Percentiles rank a stretch among this genome's conserved stretches.
These are phyloP conservation scores for Vollenhovia emeryi DNA, from an alignment of 1,140 invertebrate genomes.

Conservation along the genomic window DNA sequence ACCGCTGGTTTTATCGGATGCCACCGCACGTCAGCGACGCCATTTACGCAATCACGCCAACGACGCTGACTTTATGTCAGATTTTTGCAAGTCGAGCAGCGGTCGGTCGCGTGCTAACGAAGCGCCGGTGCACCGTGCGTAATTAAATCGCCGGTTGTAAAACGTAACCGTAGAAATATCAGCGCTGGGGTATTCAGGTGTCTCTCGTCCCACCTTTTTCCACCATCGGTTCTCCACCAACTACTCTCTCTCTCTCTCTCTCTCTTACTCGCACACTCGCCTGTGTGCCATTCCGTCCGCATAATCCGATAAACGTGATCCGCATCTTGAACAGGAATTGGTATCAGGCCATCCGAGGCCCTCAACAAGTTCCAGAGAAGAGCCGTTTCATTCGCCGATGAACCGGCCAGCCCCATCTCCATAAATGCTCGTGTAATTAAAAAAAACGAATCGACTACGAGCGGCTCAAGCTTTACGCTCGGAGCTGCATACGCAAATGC, in stretches of 20 bases:
- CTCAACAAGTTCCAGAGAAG: conserved; percentile 18
- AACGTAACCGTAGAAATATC: conserved; percentile 54
- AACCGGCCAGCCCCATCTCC: not conserved
- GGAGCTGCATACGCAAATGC: not conserved
- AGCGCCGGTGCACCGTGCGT: conserved; percentile 24
- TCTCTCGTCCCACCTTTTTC: conserved; percentile 1
- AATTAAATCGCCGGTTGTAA: conserved; percentile 70
- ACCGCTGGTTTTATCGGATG: conserved; percentile 20
- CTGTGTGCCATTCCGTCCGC: conserved; percentile 45
- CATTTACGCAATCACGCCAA: conserved; percentile 57
- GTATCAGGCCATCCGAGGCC: conserved; percentile 15
- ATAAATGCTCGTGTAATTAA: conserved; percentile 16
- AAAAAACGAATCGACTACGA: conserved; percentile 23
- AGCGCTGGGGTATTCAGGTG: conserved; percentile 23
- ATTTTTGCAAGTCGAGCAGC: conserved; percentile 53
- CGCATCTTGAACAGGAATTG: conserved; percentile 61
- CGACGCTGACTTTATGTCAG: conserved; percentile 40
- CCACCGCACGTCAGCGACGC: conserved; percentile 2
- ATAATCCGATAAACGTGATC: conserved; percentile 72
- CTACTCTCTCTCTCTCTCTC: not conserved
- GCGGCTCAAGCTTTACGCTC: not conserved
- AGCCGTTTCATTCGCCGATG: conserved; percentile 8
- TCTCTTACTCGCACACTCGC: not conserved
- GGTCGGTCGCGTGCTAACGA: conserved; percentile 45
- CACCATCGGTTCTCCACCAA: not conserved